Conservation (phyloP, 2,888 invertebrate species). For the Dilophus febrilis region DNA sequence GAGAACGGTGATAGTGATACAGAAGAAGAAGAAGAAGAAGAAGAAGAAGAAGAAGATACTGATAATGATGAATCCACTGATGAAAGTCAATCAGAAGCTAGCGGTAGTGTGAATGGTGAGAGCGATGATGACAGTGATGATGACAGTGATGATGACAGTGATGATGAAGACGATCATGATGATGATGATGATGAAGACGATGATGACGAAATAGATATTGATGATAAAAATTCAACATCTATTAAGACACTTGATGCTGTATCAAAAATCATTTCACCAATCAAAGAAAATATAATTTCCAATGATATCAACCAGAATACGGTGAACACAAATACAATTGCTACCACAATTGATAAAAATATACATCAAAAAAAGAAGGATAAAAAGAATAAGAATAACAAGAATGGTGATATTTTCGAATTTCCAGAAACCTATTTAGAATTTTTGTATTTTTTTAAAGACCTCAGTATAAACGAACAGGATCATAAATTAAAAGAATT, state of each 20-base stretch:
- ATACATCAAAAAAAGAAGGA: neutral
- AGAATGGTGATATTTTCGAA: conserved; percentile 17
- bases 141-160: conserved; percentile 18
- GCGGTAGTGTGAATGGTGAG: conserved; percentile 8
- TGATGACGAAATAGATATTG: conserved; percentile 16
- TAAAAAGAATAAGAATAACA: neutral
- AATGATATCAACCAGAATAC: no score
- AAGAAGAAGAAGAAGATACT: conserved; percentile 18
- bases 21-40: conserved; percentile 14
- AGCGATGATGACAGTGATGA: conserved; percentile 10
- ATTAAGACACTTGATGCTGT: no score
- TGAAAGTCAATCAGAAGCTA: no score
- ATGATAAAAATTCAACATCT: no score
- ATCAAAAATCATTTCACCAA: no score
- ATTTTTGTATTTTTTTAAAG: no score
- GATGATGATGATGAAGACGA: conserved; percentile 15
- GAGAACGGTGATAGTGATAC: conserved; percentile 14
- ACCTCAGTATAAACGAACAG: no score
- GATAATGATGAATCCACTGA: conserved; percentile 15
- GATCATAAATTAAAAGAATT: conserved; percentile 68
- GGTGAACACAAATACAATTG: neutral
- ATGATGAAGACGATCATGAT: conserved; percentile 14
- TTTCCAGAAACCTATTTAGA: conserved; percentile 42
- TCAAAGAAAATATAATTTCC: no score
- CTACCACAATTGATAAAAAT: conserved; percentile 5